Evolutionary conservation across 1,140 invertebrate genomes (phyloP).

Genomic region (Drosophila carrolli): DNA sequence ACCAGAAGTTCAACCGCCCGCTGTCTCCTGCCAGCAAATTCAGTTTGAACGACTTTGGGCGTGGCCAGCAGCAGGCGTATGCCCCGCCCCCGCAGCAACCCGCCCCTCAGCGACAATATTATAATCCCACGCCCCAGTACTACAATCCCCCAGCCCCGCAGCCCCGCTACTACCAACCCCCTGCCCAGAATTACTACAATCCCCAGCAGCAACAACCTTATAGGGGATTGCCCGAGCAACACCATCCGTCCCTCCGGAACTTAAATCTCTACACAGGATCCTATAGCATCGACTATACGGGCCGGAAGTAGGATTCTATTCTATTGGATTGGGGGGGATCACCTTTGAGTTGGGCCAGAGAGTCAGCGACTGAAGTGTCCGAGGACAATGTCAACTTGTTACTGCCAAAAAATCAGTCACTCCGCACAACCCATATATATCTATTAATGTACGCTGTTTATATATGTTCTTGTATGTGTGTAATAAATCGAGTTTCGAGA

Average conservation of each 20-base stretch:
- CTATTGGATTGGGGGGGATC: constrained; percentile 1
- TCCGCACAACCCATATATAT: constrained; percentile 49
- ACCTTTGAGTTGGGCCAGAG: constrained; percentile 48
- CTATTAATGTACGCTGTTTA: constrained; percentile 28
- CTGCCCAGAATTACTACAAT: constrained; percentile 68
- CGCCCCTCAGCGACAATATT: constrained; percentile 71
- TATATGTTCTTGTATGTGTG: constrained; percentile 54
- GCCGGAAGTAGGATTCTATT: constrained; percentile 75
- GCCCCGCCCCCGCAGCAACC: constrained; percentile 51
- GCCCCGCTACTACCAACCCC: constrained; percentile 82
- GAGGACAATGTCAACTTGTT: constrained; percentile 67
- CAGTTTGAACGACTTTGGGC: constrained; percentile 66
- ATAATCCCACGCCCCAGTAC: constrained; percentile 72
- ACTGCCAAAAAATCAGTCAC: constrained; percentile 81
- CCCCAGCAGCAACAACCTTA: constrained; percentile 73
- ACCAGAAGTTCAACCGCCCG: constrained; percentile 88
- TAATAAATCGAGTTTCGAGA: constrained; percentile 53
- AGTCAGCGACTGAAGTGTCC: constrained; percentile 71
- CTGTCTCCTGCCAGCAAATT: constrained; percentile 74
- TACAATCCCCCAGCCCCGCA: constrained; percentile 70
- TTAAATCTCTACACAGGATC: constrained; percentile 79
- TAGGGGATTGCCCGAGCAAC: constrained; percentile 59
- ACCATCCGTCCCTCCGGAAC: constrained; percentile 77
- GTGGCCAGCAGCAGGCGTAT: constrained; percentile 55
- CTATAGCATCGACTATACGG: constrained; percentile 83